These are phyloP conservation scores for Cynopterus brachyotis DNA, from an alignment of 2,113 vertebrate species.

Conservation along the genomic window DNA sequence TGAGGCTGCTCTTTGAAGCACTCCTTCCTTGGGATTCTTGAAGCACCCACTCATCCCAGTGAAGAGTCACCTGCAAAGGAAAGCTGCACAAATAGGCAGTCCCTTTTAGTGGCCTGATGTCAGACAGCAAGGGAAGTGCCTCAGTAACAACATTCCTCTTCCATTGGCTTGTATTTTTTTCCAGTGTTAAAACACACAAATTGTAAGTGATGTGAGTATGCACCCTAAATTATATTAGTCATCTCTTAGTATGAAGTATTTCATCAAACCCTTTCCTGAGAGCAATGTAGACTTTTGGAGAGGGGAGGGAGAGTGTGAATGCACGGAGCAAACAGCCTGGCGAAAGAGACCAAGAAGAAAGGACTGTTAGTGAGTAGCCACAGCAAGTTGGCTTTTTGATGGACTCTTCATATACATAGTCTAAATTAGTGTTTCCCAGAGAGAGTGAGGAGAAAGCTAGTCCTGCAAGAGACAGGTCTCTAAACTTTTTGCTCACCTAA, in stretches of 20 bases:
- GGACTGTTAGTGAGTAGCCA: neutral
- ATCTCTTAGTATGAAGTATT: neutral
- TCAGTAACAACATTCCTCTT: rapidly evolving
- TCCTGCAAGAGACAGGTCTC: neutral
- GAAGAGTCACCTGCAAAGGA: neutral
- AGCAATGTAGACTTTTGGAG: neutral
- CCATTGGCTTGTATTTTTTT: neutral
- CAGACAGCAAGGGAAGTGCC: neutral
- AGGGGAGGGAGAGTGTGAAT: neutral
- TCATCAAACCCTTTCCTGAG: neutral
- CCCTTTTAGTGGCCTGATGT: neutral
- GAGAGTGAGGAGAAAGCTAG: neutral
- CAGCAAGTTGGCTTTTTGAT: rapidly evolving
- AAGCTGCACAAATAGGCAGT: neutral
- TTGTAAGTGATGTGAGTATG: neutral
- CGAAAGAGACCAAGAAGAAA: neutral
- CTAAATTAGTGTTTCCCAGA: neutral
- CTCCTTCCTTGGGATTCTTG: neutral
- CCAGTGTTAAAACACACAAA: neutral
- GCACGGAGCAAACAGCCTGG: neutral
- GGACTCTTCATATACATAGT: neutral
- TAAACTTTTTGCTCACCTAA: neutral
- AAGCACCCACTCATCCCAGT: too few relatives aligned
- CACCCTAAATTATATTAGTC: neutral
- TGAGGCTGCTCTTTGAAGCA: neutral